Evolutionary conservation across 2,888 invertebrate genomes (phyloP).

Genomic region (Chymomyza fuscimana): DNA sequence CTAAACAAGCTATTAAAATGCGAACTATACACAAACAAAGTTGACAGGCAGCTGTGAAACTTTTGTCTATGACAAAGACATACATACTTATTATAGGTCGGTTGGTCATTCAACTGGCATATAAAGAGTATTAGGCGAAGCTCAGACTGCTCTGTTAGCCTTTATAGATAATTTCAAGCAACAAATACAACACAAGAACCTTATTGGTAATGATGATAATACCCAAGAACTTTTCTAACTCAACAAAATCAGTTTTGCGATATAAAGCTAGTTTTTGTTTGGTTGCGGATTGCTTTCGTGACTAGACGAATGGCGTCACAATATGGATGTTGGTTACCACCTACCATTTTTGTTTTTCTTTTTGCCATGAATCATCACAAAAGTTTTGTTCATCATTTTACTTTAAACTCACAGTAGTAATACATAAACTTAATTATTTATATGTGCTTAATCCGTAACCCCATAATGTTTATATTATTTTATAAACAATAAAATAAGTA

Average conservation of each 20-base stretch:
- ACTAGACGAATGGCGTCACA: slow-evolving; percentile 11
- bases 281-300: slow-evolving; percentile 4
- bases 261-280: slow-evolving; percentile 3
- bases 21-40: not conserved
- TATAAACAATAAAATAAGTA: not conserved
- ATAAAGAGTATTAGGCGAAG: not conserved
- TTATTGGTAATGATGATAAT: not conserved
- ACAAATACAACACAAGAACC: not conserved
- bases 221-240: not conserved
- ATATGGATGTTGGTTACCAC: slow-evolving; percentile 15
- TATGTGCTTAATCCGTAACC: not conserved
- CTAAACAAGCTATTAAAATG: too few relatives aligned
- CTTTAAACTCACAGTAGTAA: not conserved
- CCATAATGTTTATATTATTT: not conserved
- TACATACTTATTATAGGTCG: too few relatives aligned
- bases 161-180: too few relatives aligned
- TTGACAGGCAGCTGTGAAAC: not conserved
- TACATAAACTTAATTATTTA: not conserved
- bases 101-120: slow-evolving; percentile 2
- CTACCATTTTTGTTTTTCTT: slow-evolving; percentile 12
- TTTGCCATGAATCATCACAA: slow-evolving; percentile 35
- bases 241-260: not conserved
- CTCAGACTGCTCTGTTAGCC: too few relatives aligned
- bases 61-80: slow-evolving; percentile 1
- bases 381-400: not conserved